Base-by-base conservation (phyloP, 2,797 vertebrate genomes). In the Rhinogobio ventralis region DNA sequence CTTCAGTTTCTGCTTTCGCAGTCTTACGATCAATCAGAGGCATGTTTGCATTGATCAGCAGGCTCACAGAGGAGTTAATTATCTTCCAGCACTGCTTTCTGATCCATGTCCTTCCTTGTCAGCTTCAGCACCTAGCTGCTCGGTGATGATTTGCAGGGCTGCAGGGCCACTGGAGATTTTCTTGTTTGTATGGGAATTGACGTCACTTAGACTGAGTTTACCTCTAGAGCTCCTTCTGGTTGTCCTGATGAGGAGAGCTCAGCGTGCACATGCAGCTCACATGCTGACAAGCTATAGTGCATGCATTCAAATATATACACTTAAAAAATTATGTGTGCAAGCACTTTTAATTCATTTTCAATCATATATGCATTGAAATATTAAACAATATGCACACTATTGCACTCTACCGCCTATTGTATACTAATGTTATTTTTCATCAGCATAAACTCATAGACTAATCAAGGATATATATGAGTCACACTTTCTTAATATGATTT, bases 191-290 rank as follows among this genome's bases (percentile, higher is more conserved):
- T 77, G 57, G 67, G 51, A 81, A 86, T 64, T 51, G 72, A 62
- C 67, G 17, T 55, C 64, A 62, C 55, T 86, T 86, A 85, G 79
- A 82, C 86, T 68, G 62, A 86, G 36, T 71, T 88, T 72, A 86
- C 83, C 83, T 83, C 51, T 74, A 64, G 62, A 86, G 71, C 80
- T n/a, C 33, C 25, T n/a, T 42, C 19, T 66, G 23, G 1, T 36
- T 79, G 19, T 69, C 46, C 9, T 49, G 62, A 33, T 64, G 30
- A 42, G 33, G 55, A 72, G 33, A 67, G 79, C 53, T 81, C 78
- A 51, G 25, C 9, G 1, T 23, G 78, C 75, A 64, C 84, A 73
- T 28, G 23, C 71, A 30, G 51, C 45, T 28, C 25, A 66, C 51
- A 75, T 51, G 6, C 11, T 36, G n/a, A 39, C 36, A 73, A 45